Conservation (phyloP, 2,797 vertebrate species). For the Aphelocoma californica region DNA sequence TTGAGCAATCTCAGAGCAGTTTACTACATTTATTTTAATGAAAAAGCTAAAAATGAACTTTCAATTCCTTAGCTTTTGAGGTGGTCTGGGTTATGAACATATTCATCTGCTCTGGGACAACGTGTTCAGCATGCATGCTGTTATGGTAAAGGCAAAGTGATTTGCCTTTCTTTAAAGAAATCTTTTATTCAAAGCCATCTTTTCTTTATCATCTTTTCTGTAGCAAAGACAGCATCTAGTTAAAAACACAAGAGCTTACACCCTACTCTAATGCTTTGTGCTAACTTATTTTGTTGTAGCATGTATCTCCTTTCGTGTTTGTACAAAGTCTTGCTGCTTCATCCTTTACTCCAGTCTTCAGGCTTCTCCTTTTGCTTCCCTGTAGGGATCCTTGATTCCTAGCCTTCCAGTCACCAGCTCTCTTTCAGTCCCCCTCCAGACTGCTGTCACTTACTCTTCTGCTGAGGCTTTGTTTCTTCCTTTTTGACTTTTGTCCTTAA, state of each 20-base stretch:
- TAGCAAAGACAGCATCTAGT: background rate
- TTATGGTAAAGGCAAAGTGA: background rate
- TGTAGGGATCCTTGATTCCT: background rate
- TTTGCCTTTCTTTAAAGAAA: background rate
- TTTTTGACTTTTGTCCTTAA: background rate
- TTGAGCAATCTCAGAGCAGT: background rate
- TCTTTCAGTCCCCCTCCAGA: background rate
- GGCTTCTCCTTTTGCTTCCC: background rate
- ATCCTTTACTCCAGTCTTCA: background rate
- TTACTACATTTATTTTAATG: background rate
- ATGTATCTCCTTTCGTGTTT: background rate
- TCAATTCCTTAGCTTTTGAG: background rate
- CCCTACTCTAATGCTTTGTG: background rate
- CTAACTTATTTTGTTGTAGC: background rate
- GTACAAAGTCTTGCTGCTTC: background rate
- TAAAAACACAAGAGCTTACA: background rate
- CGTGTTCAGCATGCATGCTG: background rate
- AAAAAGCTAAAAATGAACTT: background rate
- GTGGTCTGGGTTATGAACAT: background rate
- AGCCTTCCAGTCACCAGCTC: background rate
- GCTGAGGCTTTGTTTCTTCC: background rate
- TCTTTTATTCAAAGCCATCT: background rate
- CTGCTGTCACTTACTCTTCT: background rate
- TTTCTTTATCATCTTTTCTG: background rate
- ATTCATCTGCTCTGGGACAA: background rate